Evolutionary conservation across 92 coral and sea anemone genomes (phyloP).

Genomic region (Epizoanthus rinbou): DNA sequence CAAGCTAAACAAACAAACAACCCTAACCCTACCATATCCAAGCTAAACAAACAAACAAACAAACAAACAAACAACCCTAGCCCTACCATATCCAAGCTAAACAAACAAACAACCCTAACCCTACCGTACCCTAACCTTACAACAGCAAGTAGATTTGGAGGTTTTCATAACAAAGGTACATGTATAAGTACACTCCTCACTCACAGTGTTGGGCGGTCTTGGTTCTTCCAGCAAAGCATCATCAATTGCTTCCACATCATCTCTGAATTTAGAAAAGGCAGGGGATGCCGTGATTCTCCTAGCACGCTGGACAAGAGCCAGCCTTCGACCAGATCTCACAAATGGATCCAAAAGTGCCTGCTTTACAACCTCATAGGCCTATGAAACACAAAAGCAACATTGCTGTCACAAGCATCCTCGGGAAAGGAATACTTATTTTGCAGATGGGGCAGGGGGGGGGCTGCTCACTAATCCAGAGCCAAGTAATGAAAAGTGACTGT

Average conservation of each 20-base stretch:
- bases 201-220: conserved; percentile 74
- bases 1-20: too few relatives aligned
- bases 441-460: neutral
- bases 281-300: conserved; percentile 71
- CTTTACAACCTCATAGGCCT: conserved; percentile 79
- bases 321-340: conserved; percentile 85
- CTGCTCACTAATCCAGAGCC: neutral
- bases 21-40: too few relatives aligned
- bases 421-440: neutral
- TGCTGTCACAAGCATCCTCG: neutral
- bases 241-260: conserved; percentile 48
- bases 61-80: too few relatives aligned
- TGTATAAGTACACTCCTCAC: neutral
- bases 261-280: conserved; percentile 62
- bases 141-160: neutral
- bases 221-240: conserved; percentile 77
- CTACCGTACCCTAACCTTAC: too few relatives aligned
- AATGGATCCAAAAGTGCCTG: conserved; percentile 68
- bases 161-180: neutral
- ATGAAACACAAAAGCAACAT: neutral
- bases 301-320: conserved; percentile 92
- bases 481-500: too few relatives aligned
- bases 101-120: too few relatives aligned
- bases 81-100: too few relatives aligned
- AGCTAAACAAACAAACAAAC: too few relatives aligned